Base-by-base conservation (phyloP, 2,888 invertebrate species). In the Phyto melanocephala region DNA sequence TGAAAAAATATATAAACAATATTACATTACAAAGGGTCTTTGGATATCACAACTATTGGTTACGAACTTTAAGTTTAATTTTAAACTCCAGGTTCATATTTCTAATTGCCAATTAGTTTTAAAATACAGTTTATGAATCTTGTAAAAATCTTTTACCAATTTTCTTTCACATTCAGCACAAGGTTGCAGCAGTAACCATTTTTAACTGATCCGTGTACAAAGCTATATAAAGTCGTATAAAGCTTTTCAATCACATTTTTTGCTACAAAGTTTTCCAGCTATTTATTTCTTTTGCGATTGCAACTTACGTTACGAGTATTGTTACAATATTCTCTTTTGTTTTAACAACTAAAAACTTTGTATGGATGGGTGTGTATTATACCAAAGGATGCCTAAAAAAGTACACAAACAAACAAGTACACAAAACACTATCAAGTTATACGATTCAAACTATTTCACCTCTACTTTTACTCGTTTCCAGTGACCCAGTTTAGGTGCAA, bases 241-340 rank as follows among this genome's bases (percentile, higher is more conserved):
- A 17, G 35, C 33, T 65, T 65, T 47, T 47, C 63, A 47, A 54
- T 54, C 67, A 68, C 54, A 11, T 68, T 54, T 52, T 40, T 28
- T 54, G 28, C 54, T 40, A 52, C 13, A 10, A 6, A 17, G 20
- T 7, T 56, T 17, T 10, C 1, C 1, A 10, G 17, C 20, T 1
- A 33, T 45, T 22, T 22, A 15, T 13, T 20, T n/a, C 20, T 65
- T 22, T 15, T 3, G 37, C 35, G 50, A 65, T 50, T 37, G 20
- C 1, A 52, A 52, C 24, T 52, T 67, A 52, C 33, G 24, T 33
- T 56, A 50, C 33, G 11, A 45, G 15, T 45, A 45, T 24, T 67
- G 24, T 67, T 67, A 22, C 37, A 52, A 52, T 40, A 15, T 40
- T 40, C 37, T 22, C 60, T 28, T 17, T 24, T 11, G 5, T 37